Conservation (phyloP, 2,113 vertebrate genomes). For the Crocuta crocuta region DNA sequence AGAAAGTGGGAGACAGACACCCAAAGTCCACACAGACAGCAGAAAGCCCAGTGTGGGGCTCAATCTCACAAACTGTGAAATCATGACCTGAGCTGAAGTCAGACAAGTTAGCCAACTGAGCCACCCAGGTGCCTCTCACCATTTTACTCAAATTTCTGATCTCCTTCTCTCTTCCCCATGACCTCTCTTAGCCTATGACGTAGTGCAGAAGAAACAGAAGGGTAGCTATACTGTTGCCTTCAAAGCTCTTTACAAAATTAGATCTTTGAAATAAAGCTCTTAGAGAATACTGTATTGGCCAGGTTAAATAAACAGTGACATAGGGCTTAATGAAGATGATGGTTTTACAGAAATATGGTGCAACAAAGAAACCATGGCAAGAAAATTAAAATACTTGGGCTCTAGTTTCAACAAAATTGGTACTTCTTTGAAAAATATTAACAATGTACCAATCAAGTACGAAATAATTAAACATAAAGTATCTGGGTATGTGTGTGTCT, state of each 20-base stretch:
- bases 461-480: slow-evolving; percentile 25
- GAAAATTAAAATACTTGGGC: neutral
- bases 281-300: neutral
- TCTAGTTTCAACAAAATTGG: neutral
- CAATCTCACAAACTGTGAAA: too few relatives aligned
- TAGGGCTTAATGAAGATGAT: neutral
- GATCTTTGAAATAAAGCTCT: slow-evolving; percentile 27
- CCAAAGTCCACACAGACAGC: too few relatives aligned
- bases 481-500: neutral
- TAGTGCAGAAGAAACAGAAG: neutral
- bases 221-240: neutral
- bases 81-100: too few relatives aligned
- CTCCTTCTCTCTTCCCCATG: neutral
- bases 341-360: neutral
- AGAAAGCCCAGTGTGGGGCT: too few relatives aligned
- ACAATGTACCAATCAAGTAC: slow-evolving; percentile 1
- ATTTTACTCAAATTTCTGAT: neutral
- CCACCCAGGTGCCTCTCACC: neutral
- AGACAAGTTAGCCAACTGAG: too few relatives aligned
- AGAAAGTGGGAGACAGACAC: too few relatives aligned
- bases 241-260: neutral
- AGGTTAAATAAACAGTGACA: neutral
- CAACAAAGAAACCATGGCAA: slow-evolving; percentile 18
- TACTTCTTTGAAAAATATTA: slow-evolving; percentile 41
- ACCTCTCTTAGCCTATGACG: neutral